Percentiles rank a stretch among this genome's conserved stretches.
phyloP scores from a whole-genome alignment of 1,140 invertebrate genomes.

The Octopus bimaculoides region DNA sequence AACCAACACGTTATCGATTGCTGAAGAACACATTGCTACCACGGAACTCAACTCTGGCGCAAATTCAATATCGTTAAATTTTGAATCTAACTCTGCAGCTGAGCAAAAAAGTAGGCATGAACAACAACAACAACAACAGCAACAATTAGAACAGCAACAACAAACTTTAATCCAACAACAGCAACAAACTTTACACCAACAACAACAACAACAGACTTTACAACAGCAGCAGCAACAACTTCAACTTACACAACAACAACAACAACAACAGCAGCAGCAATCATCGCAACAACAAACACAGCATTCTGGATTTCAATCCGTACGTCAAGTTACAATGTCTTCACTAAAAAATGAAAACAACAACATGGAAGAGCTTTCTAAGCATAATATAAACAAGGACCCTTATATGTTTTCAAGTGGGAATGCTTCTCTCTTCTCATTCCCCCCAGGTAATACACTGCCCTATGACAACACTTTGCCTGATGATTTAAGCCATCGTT shows the following conservation, averaged over 20 bases:
- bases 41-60: background rate
- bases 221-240: background rate
- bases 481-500: background rate
- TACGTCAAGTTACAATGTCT: background rate
- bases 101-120: background rate
- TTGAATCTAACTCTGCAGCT: background rate
- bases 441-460: background rate
- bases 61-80: background rate
- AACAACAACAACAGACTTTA: background rate
- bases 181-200: background rate
- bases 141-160: background rate
- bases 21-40: background rate
- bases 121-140: background rate
- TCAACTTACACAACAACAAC: background rate
- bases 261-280: background rate
- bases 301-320: background rate
- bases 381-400: background rate
- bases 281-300: background rate
- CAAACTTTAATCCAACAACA: background rate
- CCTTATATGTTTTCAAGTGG: slow-evolving; percentile 2
- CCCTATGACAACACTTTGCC: background rate
- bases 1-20: background rate
- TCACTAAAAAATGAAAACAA: background rate
- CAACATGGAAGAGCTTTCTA: background rate
- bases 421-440: background rate